phyloP scores from a whole-genome alignment of 2,113 vertebrate genomes.

The Chaetodon trifascialis region DNA sequence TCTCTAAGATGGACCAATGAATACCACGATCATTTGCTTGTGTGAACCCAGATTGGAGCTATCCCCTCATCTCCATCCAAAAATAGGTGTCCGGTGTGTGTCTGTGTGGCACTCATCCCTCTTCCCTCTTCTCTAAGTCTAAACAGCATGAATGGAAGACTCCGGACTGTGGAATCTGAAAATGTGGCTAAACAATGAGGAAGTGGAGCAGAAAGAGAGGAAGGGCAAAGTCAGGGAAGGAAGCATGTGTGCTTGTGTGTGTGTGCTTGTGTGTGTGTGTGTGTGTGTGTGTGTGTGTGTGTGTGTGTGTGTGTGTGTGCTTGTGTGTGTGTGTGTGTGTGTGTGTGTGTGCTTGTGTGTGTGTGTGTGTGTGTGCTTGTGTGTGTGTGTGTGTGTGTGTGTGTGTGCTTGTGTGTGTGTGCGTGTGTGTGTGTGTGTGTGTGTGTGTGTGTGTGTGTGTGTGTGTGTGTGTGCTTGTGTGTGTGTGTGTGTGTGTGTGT shows the following conservation, averaged over 20 bases:
- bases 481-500: neutral
- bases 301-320: neutral
- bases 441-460: neutral
- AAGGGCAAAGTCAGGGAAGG: conserved; percentile 35
- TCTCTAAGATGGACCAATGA: neutral
- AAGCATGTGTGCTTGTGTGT: neutral
- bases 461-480: neutral
- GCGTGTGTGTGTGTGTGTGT: neutral
- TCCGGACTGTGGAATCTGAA: neutral
- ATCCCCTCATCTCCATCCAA: neutral
- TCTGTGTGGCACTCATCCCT: neutral
- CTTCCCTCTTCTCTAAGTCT: neutral
- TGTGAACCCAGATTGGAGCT: neutral
- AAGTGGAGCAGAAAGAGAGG: conserved; percentile 75
- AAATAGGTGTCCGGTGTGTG: neutral
- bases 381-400: neutral
- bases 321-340: neutral
- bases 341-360: neutral
- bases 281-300: conserved; percentile 2
- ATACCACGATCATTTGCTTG: neutral
- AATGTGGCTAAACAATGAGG: conserved; percentile 35
- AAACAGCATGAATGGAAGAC: neutral
- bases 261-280: neutral
- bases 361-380: neutral
- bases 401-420: neutral